phyloP scores from a whole-genome alignment of 1,140 invertebrate species.

The Psilanteris sp. region DNA sequence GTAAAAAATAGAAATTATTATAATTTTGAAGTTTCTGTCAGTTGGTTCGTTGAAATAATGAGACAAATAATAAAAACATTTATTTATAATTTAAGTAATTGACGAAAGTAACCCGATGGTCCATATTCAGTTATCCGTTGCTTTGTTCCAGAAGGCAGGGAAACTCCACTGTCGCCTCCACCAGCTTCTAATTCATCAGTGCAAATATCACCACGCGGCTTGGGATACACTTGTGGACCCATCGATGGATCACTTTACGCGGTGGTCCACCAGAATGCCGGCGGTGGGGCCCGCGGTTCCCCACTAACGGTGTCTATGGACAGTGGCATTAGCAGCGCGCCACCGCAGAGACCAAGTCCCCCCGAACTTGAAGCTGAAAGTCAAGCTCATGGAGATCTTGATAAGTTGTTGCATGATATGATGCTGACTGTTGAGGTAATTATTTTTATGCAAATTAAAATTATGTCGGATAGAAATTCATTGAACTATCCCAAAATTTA shows the following conservation, averaged over 20 bases:
- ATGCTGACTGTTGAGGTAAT: conserved; percentile 89
- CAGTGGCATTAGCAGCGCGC: conserved; percentile 88
- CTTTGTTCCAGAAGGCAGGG: conserved; percentile 73
- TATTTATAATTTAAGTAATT: no score
- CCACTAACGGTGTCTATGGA: conserved; percentile 91
- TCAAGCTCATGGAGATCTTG: conserved; percentile 82
- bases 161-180: conserved; percentile 75
- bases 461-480: no score
- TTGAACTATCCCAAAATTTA: no score
- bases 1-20: no score
- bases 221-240: conserved; percentile 87
- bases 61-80: no score
- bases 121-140: conserved; percentile 4
- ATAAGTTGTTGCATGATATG: conserved; percentile 89
- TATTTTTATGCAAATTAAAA: no score
- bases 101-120: no score
- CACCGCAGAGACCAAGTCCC: conserved; percentile 77
- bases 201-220: conserved; percentile 74
- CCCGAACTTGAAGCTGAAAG: conserved; percentile 71
- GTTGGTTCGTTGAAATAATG: no score
- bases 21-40: no score
- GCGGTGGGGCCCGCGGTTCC: conserved; percentile 80
- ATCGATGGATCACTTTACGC: conserved; percentile 94
- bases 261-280: conserved; percentile 83
- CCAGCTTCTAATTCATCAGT: conserved; percentile 72